A percentile compares a stretch with the other conserved stretches of the same genome.
Conservation (phyloP, 1,140 invertebrate species). For the Zaprionus kolodkinae region DNA sequence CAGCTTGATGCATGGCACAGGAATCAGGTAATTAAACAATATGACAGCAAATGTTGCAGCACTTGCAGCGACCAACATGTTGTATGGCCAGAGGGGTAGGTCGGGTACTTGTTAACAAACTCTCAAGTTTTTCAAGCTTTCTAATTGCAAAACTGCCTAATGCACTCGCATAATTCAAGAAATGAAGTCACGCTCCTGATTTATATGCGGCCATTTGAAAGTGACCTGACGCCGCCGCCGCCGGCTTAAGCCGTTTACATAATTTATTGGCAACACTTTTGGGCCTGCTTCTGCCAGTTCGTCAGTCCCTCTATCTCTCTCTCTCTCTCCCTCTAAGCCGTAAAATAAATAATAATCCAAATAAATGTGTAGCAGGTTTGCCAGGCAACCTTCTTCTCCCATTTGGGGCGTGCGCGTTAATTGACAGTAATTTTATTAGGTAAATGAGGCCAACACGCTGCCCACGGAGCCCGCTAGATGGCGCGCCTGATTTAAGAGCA, state of each 20-base stretch:
- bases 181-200: conserved; percentile 55
- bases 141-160: conserved; percentile 41
- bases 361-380: conserved; percentile 41
- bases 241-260: conserved; percentile 75
- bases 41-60: conserved; percentile 80
- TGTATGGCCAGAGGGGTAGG: conserved; percentile 38
- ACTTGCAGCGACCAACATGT: conserved; percentile 66
- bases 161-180: conserved; percentile 43
- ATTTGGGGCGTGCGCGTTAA: conserved; percentile 47
- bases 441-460: conserved; percentile 64
- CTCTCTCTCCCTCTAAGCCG: conserved; percentile 37
- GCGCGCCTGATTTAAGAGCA: conserved; percentile 58
- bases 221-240: conserved; percentile 26
- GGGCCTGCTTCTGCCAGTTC: conserved; percentile 7
- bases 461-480: conserved; percentile 51
- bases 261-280: conserved; percentile 65
- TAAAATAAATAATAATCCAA: conserved; percentile 78
- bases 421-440: conserved; percentile 82
- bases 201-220: conserved; percentile 62
- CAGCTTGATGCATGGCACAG: conserved; percentile 79
- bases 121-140: conserved; percentile 14
- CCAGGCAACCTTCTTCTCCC: too few species aligned
- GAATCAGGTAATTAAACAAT: conserved; percentile 83
- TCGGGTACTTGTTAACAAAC: not conserved
- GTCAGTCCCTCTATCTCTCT: not conserved